phyloP scores from a whole-genome alignment of 2,888 invertebrate species.

The Eristalis tenax region DNA sequence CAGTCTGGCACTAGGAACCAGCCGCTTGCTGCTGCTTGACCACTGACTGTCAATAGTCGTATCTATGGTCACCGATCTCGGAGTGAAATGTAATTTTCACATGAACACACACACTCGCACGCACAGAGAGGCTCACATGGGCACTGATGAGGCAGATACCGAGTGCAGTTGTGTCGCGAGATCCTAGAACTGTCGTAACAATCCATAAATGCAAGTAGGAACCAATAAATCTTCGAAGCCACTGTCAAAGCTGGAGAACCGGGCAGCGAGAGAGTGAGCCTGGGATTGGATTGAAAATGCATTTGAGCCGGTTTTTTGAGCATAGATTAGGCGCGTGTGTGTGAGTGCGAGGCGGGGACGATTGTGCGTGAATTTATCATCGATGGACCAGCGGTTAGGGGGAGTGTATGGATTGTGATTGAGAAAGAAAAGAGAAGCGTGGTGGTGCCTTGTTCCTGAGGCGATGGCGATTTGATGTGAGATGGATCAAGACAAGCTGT shows the following conservation, averaged over 20 bases:
- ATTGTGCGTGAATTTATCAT: constrained; percentile 48
- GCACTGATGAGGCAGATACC: not conserved
- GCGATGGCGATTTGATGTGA: no score
- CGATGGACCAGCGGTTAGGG: constrained; percentile 26
- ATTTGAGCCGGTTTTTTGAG: constrained; percentile 8
- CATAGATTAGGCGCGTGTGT: not conserved
- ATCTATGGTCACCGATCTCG: constrained; percentile 64
- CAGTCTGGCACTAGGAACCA: constrained; percentile 13
- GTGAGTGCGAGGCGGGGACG: constrained; percentile 19
- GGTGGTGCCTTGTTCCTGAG: not conserved
- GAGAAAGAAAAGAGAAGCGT: not conserved
- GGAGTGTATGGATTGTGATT: not conserved
- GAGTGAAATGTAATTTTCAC: constrained; percentile 54
- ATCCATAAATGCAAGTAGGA: constrained; percentile 64
- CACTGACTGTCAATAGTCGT: constrained; percentile 65
- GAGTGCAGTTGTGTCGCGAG: constrained; percentile 38
- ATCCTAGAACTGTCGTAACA: constrained; percentile 67
- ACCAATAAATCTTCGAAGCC: constrained; percentile 63
- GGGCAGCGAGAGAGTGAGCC: not conserved
- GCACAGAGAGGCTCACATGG: not conserved
- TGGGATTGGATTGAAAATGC: not conserved
- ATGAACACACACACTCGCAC: not conserved
- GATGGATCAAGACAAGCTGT: no score
- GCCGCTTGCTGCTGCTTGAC: constrained; percentile 53
- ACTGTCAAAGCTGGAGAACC: not conserved